These are phyloP conservation scores for Eulemur albifrons DNA, from an alignment of 2,797 vertebrate genomes.

Conservation along the genomic window DNA sequence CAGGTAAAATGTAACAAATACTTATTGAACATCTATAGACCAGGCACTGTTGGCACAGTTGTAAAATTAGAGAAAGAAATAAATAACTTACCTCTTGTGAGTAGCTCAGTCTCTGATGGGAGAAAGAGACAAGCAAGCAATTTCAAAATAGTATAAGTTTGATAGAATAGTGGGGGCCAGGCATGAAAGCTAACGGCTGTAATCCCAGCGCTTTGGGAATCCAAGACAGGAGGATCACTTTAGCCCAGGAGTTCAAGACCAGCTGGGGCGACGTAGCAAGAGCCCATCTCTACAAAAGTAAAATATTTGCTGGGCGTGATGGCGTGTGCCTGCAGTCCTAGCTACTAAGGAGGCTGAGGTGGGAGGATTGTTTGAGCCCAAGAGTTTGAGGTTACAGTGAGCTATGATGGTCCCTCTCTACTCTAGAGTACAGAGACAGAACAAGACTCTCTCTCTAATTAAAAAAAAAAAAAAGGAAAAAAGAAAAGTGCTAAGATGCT, in stretches of 20 bases:
- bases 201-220: background rate
- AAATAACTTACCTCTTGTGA: background rate
- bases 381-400: background rate
- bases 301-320: background rate
- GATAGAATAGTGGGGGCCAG: background rate
- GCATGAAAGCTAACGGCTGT: background rate
- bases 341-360: background rate
- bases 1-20: conserved; percentile 82
- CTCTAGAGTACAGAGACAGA: background rate
- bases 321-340: background rate
- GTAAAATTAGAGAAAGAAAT: background rate
- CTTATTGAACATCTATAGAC: background rate
- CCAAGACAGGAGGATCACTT: background rate
- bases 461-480: background rate
- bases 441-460: background rate
- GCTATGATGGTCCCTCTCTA: background rate
- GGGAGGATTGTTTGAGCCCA: background rate
- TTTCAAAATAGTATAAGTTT: background rate
- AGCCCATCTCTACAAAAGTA: background rate
- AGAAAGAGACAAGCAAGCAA: background rate
- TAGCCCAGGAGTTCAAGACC: background rate
- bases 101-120: background rate
- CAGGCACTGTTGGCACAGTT: background rate
- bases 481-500: background rate
- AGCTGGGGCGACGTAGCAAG: background rate